phyloP scores from a whole-genome alignment of 2,797 vertebrate genomes.

The Nothura maculosa region DNA sequence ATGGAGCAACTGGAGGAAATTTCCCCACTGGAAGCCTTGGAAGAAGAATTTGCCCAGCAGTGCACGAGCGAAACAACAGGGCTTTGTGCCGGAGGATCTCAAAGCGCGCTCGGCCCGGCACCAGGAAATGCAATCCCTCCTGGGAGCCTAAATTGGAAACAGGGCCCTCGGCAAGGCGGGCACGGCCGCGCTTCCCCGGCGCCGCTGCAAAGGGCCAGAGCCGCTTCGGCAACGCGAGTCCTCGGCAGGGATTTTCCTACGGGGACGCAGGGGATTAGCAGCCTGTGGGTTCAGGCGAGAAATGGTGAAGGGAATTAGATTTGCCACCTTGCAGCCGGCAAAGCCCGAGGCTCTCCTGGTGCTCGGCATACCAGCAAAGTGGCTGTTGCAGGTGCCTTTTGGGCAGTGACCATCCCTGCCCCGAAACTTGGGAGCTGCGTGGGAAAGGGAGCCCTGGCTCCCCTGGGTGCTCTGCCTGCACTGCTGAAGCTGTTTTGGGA shows the following conservation, averaged over 20 bases:
- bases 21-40: constrained; percentile 45
- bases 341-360: not conserved
- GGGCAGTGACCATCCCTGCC: not conserved
- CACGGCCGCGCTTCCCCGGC: constrained; percentile 44
- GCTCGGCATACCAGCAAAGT: not conserved
- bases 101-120: constrained; percentile 62
- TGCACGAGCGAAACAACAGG: constrained; percentile 64
- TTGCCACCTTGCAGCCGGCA: not conserved
- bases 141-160: constrained; percentile 74
- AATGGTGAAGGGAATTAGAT: constrained; percentile 25
- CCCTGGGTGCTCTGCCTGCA: not conserved
- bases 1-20: constrained; percentile 47
- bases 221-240: constrained; percentile 67
- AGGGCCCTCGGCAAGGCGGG: constrained; percentile 40
- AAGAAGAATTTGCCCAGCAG: constrained; percentile 46
- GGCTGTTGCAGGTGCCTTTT: not conserved
- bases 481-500: not conserved
- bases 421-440: fast-evolving
- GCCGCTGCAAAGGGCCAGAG: constrained; percentile 38
- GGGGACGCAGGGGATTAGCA: constrained; percentile 20
- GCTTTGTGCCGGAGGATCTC: constrained; percentile 72
- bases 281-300: not conserved
- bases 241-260: constrained; percentile 47
- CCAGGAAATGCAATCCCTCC: constrained; percentile 72
- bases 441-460: not conserved